These are phyloP conservation scores for Chrysaora quinquecirrha DNA, from an alignment of 30 jellyfish, hydroid and myxozoan genomes.

Conservation along the genomic window DNA sequence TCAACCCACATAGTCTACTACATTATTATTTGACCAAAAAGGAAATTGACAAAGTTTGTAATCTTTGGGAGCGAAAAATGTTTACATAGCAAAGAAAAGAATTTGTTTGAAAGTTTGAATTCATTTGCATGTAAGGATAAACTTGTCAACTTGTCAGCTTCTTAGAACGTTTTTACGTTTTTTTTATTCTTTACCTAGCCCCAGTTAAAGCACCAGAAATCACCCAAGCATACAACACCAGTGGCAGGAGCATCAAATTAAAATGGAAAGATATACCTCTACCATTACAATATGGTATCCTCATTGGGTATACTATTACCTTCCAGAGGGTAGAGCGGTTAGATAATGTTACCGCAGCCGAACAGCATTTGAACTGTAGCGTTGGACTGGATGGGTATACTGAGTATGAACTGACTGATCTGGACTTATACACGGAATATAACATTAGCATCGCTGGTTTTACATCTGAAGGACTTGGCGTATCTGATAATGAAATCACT, in stretches of 20 bases:
- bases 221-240: constrained; percentile 46
- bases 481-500: not conserved
- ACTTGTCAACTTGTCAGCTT: too few relatives aligned
- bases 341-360: not conserved
- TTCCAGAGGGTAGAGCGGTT: constrained; percentile 26
- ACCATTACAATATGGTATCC: constrained; percentile 46
- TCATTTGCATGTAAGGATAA: too few relatives aligned
- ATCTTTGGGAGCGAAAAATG: too few relatives aligned
- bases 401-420: constrained; percentile 18
- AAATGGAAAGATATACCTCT: constrained; percentile 39
- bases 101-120: too few relatives aligned
- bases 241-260: constrained; percentile 58
- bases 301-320: constrained; percentile 51
- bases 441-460: constrained; percentile 53
- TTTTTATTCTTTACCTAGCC: constrained; percentile 20
- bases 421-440: constrained; percentile 47
- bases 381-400: not conserved
- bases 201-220: constrained; percentile 53
- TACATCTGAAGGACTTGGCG: constrained; percentile 72
- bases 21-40: too few relatives aligned
- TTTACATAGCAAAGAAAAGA: too few relatives aligned
- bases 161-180: too few relatives aligned
- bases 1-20: too few relatives aligned
- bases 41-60: too few relatives aligned
- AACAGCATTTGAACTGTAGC: constrained; percentile 16